Evolutionary conservation across 2,113 vertebrate species (phyloP).

Genomic region (Leptobrachium ailaonicum): DNA sequence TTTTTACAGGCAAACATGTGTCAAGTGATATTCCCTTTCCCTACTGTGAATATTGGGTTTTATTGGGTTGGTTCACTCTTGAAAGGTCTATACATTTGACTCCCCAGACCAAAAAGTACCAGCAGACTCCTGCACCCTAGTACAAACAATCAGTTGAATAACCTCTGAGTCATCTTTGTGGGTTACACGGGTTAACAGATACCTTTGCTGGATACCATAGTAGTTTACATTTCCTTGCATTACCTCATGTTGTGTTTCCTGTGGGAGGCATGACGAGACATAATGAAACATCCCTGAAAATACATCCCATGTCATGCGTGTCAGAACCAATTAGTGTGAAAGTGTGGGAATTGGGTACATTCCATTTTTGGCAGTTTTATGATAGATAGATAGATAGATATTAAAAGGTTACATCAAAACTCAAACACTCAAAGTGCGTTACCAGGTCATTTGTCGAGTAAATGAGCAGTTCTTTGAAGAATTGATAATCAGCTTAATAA

Average conservation of each 20-base stretch:
- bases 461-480: background rate
- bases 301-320: background rate
- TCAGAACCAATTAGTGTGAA: slow-evolving; percentile 17
- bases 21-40: too few species aligned
- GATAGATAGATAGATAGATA: background rate
- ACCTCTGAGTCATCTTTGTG: too few species aligned
- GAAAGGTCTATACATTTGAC: too few species aligned
- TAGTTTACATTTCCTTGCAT: background rate
- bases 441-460: background rate
- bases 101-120: too few species aligned
- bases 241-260: background rate
- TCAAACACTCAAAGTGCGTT: background rate
- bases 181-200: background rate
- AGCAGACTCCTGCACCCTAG: too few species aligned
- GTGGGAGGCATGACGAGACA: background rate
- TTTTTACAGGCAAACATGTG: too few species aligned
- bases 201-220: too few species aligned
- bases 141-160: too few species aligned
- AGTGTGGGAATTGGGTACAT: background rate
- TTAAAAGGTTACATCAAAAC: too few species aligned
- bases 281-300: slow-evolving; percentile 23
- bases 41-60: too few species aligned
- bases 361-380: background rate
- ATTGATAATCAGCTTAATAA: background rate
- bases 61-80: too few species aligned